Evolutionary conservation across 37 sponge, comb jelly and placozoan genomes (phyloP).

Genomic region (Cladorhizidae sp.): DNA sequence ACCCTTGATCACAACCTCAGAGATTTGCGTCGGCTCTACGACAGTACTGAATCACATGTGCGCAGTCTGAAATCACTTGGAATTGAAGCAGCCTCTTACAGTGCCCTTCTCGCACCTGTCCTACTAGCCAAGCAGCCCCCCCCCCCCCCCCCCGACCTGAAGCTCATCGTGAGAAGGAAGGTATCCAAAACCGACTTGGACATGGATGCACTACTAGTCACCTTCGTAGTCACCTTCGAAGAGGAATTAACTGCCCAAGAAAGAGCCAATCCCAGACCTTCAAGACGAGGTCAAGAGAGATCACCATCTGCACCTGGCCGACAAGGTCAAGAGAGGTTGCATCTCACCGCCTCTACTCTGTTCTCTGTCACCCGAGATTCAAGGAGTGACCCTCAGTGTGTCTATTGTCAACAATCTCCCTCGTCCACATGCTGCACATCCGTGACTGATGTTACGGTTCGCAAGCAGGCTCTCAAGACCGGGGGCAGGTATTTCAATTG

Average conservation of each 20-base stretch:
- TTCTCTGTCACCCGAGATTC: conserved; percentile 15
- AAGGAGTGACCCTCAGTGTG: neutral
- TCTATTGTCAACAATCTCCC: conserved; percentile 34
- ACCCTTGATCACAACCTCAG: no score
- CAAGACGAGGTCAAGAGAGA: no score
- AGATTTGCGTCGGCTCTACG: no score
- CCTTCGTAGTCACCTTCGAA: no score
- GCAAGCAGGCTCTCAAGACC: conserved; percentile 41
- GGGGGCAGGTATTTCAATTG: conserved; percentile 46
- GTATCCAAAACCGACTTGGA: neutral
- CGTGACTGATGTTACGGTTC: conserved; percentile 5
- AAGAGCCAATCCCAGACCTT: conserved; percentile 7
- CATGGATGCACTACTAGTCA: neutral
- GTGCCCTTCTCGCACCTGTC: conserved; percentile 16
- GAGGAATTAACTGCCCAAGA: conserved; percentile 36
- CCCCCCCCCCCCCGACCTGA: conserved; percentile 17
- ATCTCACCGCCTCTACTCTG: conserved; percentile 6
- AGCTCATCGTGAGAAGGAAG: conserved; percentile 28
- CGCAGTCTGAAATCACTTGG: no score
- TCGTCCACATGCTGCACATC: conserved; percentile 19
- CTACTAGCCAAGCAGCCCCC: conserved; percentile 31
- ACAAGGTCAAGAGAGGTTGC: neutral
- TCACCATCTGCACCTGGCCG: no score
- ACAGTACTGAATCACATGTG: no score
- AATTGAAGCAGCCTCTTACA: no score